Evolutionary conservation across 2,797 vertebrate species (phyloP).

Genomic region (Chelidonichthys spinosus): DNA sequence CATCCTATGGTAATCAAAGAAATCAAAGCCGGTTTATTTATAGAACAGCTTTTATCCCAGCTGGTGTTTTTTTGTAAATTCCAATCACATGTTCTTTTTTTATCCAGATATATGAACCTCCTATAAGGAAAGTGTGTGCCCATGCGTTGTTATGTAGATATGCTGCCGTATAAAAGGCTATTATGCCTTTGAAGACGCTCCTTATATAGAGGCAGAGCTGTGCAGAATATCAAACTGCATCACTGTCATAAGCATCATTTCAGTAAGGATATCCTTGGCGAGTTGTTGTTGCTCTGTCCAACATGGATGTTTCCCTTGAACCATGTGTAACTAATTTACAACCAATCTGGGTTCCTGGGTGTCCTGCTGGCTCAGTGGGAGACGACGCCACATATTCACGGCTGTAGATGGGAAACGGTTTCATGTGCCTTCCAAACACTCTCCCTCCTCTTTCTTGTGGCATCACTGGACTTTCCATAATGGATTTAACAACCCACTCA

Average conservation of each 20-base stretch:
- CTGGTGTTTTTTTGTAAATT: not conserved
- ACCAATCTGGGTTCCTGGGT: conserved; percentile 51
- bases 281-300: conserved; percentile 31
- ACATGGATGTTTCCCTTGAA: conserved; percentile 36
- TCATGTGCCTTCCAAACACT: conserved; percentile 28
- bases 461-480: not conserved
- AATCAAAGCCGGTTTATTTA: conserved; percentile 32
- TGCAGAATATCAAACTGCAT: conserved; percentile 38
- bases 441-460: conserved; percentile 4
- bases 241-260: conserved; percentile 46
- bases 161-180: not conserved
- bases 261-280: conserved; percentile 43
- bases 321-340: conserved; percentile 60
- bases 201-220: conserved; percentile 29
- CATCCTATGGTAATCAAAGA: not conserved
- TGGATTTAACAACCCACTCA: not conserved
- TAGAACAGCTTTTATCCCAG: conserved; percentile 17
- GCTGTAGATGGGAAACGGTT: conserved; percentile 27
- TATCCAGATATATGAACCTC: not conserved
- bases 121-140: not conserved
- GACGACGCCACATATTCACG: conserved; percentile 18
- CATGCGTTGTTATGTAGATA: conserved; percentile 20
- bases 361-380: conserved; percentile 47
- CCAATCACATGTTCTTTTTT: conserved; percentile 6
- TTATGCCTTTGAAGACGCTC: conserved; percentile 18